Evolutionary conservation across 2,888 invertebrate genomes (phyloP), one percentile per base, ranked within the genome.

Genomic region (Encarsia formosa): DNA sequence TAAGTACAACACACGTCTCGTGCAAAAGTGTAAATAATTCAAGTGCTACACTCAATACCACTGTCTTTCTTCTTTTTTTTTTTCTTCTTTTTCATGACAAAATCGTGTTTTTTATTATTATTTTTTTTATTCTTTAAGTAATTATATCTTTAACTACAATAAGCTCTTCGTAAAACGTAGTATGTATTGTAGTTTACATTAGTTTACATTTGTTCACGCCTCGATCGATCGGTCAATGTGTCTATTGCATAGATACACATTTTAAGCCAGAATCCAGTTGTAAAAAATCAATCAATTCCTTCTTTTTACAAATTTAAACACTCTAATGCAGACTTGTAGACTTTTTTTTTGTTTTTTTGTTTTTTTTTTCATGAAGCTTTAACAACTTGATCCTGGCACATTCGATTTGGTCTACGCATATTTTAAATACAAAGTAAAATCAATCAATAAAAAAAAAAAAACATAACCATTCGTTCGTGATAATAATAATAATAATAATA

Each of bases 161-260:
- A 73, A 73, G 73, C 73, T 73, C 73, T 73, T 73, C 68, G 66
- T 73, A 72, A 73, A 73, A 73, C 73, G 70, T 74, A 73, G 69
- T 73, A 9, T 73, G 73, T 72, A 73, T 73, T 67, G 70, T 73
- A 73, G 71, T 71, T 72, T 73, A 73, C 72, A 73, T 64, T 73
- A 71, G 70, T 72, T 72, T 72, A 73, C 72, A 73, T 68, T 66
- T 65, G 64, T 65, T 64, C 64, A 63, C 66, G 64, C 62, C 62
- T 63, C 63, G 61, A 64, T 65, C 62, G 54, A 61, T 61, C n/a
- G 22, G 6, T 40, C 45, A 65, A 64, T 66, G 67, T 65, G 64
- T 66, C 68, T 66, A 67, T 68, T 68, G 65, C 62, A 67, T 67
- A 68, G 64, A 55, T 63, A 63, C 66, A 65, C 67, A 63, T 64